Evolutionary conservation across 2,797 vertebrate species (phyloP), one percentile per base, ranked within the genome.

Genomic region (Percopsis omiscomaycus): DNA sequence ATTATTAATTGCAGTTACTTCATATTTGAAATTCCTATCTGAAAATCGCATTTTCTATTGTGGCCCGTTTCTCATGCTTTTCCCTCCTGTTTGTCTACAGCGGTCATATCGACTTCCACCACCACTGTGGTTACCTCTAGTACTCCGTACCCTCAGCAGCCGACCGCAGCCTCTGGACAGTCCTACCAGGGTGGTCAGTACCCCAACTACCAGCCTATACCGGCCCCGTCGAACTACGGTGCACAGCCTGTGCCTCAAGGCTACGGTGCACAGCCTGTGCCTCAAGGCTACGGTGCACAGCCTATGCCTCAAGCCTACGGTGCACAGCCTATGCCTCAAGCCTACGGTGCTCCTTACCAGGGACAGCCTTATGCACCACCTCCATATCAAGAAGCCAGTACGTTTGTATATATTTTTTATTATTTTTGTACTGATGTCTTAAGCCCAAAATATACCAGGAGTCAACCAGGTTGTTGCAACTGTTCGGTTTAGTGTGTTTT

Each of bases 351-450:
- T 32, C 82, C 84, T 13, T 90, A 91, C 73, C 86, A 81, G 0
- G 90, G 64, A 50, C 82, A 84, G 2, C 62, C 47, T 0, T 84
- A 66, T 46, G 84, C 84, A 0, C 89, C 84, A 37, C 88, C 88
- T 13, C 69, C 89, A 0, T 91, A 91, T 69, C 82, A 84, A 69
- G 88, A 91, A 81, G 87, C 89, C 64, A 84, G 88, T 90, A 61
- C 86, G 87, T 91, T 58, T 46, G 27, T 3, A 16, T n/a, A 27
- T 53, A 28, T 53, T n/a, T 52, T 16, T 32, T 3, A 15, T 46
- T 8, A 28, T 52, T 55, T 55, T 12, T 14, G 28, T 10, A 42
- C 2, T 42, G 9, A 42, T 42, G 37, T 42, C 37, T 42, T 42
- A 10, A 6, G 37, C 37, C 37, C 37, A 42, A 42, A 42, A 42